Percentiles rank a stretch among this genome's conserved stretches.
These are phyloP conservation scores for Patella pellucida DNA, from an alignment of 2,888 invertebrate genomes.

Conservation along the genomic window DNA sequence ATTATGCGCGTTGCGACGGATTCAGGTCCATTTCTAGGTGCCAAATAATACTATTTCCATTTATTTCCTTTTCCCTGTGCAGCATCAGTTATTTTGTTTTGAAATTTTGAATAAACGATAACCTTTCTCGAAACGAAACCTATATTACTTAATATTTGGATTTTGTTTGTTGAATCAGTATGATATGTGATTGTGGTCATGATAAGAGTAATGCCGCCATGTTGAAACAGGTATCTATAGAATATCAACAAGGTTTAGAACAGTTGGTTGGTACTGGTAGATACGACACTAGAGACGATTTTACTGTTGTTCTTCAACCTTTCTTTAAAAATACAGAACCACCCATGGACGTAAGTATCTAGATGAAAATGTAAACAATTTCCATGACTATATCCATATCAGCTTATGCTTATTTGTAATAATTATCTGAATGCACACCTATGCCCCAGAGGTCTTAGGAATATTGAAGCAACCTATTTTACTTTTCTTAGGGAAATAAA, in stretches of 20 bases:
- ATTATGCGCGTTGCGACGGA: too few relatives aligned
- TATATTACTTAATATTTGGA: not conserved
- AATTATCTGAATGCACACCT: not conserved
- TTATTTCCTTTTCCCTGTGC: too few relatives aligned
- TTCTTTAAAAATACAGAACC: conserved; percentile 53
- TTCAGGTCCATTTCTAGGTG: too few relatives aligned
- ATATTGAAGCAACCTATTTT: not conserved
- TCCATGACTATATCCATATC: not conserved
- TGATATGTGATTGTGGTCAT: conserved; percentile 46
- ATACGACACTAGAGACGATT: conserved; percentile 53
- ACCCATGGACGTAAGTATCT: conserved; percentile 38
- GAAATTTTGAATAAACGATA: too few relatives aligned
- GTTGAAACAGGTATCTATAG: conserved; percentile 21
- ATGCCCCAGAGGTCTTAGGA: not conserved
- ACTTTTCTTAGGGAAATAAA: conserved; percentile 11
- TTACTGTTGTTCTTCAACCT: conserved; percentile 60
- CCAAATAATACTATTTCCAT: too few relatives aligned
- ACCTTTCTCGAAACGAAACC: too few relatives aligned
- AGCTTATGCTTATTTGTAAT: not conserved
- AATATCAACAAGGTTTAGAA: conserved; percentile 44
- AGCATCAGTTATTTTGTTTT: too few relatives aligned
- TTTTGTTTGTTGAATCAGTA: conserved; percentile 26
- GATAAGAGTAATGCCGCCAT: conserved; percentile 30
- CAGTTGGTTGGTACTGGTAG: conserved; percentile 45
- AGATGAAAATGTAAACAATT: not conserved